Evolutionary conservation across 2,888 invertebrate genomes (phyloP).

Genomic region (Cybosia mesomella): DNA sequence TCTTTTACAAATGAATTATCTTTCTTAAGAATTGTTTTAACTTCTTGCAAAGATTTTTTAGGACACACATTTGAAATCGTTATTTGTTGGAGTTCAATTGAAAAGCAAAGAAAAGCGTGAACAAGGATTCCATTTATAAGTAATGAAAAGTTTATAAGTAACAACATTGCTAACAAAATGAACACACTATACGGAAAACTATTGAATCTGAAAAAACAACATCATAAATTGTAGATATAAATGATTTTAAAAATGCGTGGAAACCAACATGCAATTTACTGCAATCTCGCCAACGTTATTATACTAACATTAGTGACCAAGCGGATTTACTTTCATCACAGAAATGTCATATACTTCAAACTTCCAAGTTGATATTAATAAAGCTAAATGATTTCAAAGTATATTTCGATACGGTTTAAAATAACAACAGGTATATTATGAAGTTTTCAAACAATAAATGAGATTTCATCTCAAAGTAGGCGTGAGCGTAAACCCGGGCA

Average conservation of each 20-base stretch:
- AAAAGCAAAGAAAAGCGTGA: background rate
- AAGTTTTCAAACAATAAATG: slow-evolving; percentile 21
- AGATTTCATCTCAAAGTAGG: slow-evolving; percentile 28
- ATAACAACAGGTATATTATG: background rate
- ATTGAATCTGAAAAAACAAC: too few species aligned
- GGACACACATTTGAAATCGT: background rate
- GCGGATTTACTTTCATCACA: too few species aligned
- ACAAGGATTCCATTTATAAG: too few species aligned
- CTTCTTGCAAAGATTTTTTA: background rate
- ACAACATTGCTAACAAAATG: too few species aligned
- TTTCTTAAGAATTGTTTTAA: background rate
- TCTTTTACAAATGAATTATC: background rate
- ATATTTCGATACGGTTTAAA: background rate
- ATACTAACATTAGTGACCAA: too few species aligned
- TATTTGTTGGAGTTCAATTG: background rate
- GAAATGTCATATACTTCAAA: background rate
- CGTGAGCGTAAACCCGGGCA: slow-evolving; percentile 20
- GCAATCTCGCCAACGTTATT: too few species aligned
- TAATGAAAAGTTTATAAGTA: too few species aligned
- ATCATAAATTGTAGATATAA: too few species aligned
- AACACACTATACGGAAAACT: too few species aligned
- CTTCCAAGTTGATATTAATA: background rate
- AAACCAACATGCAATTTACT: too few species aligned
- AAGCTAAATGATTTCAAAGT: slow-evolving; percentile 12
- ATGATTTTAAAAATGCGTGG: too few species aligned